Evolutionary conservation across 2,113 vertebrate species (phyloP).

Genomic region (Colinus virginianus): DNA sequence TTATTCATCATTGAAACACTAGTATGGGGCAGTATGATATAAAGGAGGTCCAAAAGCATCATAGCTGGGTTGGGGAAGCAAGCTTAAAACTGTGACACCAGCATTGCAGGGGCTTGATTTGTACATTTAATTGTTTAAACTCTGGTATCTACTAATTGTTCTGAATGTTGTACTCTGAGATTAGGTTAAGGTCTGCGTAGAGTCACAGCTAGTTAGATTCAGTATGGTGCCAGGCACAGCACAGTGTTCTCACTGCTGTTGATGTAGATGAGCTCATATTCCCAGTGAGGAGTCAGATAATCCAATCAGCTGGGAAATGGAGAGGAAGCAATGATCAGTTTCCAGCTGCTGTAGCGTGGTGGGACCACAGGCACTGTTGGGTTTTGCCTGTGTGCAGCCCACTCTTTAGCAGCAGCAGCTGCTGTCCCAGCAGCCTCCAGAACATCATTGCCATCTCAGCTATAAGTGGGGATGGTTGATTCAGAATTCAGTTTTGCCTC

Average conservation of each 20-base stretch:
- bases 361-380: neutral
- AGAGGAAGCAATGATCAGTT: neutral
- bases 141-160: neutral
- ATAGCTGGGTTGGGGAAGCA: no score
- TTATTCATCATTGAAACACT: neutral
- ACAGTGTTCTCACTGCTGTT: neutral
- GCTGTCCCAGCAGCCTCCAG: rapidly evolving
- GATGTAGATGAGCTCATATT: rapidly evolving
- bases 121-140: neutral
- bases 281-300: neutral
- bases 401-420: rapidly evolving
- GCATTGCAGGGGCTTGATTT: neutral
- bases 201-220: neutral
- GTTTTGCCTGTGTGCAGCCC: rapidly evolving
- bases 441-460: neutral
- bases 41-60: neutral
- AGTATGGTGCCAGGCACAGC: neutral
- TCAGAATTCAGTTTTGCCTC: neutral
- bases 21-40: no score
- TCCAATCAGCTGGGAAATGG: neutral
- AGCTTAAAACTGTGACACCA: neutral
- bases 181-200: neutral
- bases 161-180: neutral
- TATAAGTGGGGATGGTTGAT: no score
- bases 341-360: neutral